Conservation (phyloP, 37 sponge, comb jelly and placozoan species). For the Aplysina aerophoba region DNA sequence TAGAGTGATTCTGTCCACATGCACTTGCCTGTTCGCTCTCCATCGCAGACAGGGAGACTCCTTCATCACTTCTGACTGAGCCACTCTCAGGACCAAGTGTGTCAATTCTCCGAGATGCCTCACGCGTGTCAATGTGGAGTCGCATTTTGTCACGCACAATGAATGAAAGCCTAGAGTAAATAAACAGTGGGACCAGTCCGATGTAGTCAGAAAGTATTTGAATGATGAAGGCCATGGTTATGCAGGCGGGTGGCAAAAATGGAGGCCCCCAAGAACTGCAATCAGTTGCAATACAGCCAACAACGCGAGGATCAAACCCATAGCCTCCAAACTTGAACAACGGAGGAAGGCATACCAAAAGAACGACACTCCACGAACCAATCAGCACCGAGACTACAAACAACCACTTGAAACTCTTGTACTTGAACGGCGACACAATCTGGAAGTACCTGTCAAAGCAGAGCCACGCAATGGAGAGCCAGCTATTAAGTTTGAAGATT, state of each 20-base stretch:
- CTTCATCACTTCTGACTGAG: too few relatives aligned
- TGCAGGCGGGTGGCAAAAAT: not conserved
- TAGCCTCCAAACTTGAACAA: not conserved
- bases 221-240: not conserved
- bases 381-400: not conserved
- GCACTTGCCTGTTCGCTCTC: too few relatives aligned
- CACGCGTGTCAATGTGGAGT: not conserved
- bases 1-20: too few relatives aligned
- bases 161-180: not conserved
- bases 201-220: not conserved
- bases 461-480: not conserved
- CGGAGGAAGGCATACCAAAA: not conserved
- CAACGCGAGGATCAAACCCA: not conserved
- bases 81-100: too few relatives aligned
- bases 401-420: not conserved
- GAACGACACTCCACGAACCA: not conserved
- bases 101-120: too few relatives aligned
- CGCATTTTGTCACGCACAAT: not conserved
- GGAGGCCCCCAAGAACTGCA: not conserved
- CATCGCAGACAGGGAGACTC: too few relatives aligned
- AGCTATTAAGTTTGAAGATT: not conserved
- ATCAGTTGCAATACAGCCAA: not conserved
- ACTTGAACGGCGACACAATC: not conserved
- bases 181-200: not conserved
- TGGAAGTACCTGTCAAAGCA: not conserved